A percentile compares a stretch with the other conserved stretches of the same genome.
These are phyloP conservation scores for Panurus biarmicus DNA, from an alignment of 2,113 vertebrate species.

Conservation along the genomic window DNA sequence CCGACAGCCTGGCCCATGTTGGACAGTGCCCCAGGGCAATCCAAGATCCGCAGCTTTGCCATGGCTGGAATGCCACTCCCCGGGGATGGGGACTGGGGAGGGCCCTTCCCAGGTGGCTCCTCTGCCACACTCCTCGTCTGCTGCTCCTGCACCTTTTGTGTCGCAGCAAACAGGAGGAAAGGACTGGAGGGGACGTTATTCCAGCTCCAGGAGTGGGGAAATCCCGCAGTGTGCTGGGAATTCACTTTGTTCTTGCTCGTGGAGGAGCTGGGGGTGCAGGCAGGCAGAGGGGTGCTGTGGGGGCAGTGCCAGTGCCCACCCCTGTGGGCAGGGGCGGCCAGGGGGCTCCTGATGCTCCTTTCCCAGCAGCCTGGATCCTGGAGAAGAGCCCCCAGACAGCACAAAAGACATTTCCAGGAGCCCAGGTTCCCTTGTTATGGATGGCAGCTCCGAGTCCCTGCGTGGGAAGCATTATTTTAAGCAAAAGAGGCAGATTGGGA, in stretches of 20 bases:
- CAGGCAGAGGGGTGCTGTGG: background rate
- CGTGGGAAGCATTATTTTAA: slow-evolving; percentile 12
- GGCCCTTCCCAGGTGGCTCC: background rate
- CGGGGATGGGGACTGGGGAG: background rate
- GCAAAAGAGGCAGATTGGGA: slow-evolving; percentile 31
- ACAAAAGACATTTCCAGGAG: background rate
- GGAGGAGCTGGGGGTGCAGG: background rate
- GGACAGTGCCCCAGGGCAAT: background rate
- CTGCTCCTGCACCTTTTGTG: background rate
- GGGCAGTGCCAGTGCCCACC: background rate
- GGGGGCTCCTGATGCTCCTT: background rate
- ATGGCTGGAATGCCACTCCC: background rate
- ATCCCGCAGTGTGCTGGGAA: background rate
- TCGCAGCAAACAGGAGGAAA: background rate
- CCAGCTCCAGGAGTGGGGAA: background rate
- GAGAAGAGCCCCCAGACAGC: background rate
- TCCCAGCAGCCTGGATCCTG: background rate
- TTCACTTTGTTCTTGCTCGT: fast-evolving
- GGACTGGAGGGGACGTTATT: background rate
- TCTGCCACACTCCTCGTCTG: background rate
- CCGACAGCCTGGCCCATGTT: background rate
- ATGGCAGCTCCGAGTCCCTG: background rate
- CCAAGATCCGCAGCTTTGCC: background rate
- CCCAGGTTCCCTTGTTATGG: background rate
- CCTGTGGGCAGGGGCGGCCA: background rate